Percentiles rank a stretch among this genome's conserved stretches.
phyloP scores from a whole-genome alignment of 2,797 vertebrate genomes.

The Gouania willdenowi region DNA sequence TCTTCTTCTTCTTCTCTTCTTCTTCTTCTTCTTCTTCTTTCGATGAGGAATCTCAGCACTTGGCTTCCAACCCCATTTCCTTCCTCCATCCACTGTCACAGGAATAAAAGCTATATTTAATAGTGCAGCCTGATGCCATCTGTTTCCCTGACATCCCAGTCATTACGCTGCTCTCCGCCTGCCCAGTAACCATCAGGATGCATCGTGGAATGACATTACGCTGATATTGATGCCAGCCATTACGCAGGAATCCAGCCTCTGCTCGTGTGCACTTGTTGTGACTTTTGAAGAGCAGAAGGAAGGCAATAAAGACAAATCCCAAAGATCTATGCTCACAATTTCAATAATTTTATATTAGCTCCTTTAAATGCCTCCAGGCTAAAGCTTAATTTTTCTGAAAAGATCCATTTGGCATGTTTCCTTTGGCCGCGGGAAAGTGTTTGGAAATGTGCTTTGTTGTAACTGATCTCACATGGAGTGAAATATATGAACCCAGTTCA shows the following conservation, averaged over 20 bases:
- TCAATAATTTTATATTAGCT: slow-evolving; percentile 76
- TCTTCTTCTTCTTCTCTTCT: too few species aligned
- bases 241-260: slow-evolving; percentile 62
- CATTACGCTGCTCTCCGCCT: slow-evolving; percentile 64
- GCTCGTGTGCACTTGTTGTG: slow-evolving; percentile 56
- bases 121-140: slow-evolving; percentile 60
- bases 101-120: slow-evolving; percentile 71
- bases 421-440: slow-evolving; percentile 37
- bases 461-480: slow-evolving; percentile 52
- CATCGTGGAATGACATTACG: slow-evolving; percentile 77
- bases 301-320: slow-evolving; percentile 73
- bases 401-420: slow-evolving; percentile 65
- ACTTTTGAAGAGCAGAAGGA: slow-evolving; percentile 51
- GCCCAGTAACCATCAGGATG: slow-evolving; percentile 69
- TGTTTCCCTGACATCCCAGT: slow-evolving; percentile 68
- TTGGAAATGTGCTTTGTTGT: slow-evolving; percentile 44
- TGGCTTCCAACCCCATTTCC: slow-evolving; percentile 14
- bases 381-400: slow-evolving; percentile 58
- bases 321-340: slow-evolving; percentile 73
- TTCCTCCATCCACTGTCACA: slow-evolving; percentile 43
- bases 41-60: slow-evolving; percentile 7
- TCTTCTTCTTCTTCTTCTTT: too few species aligned
- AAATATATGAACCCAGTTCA: too few species aligned
- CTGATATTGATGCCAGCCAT: slow-evolving; percentile 78
- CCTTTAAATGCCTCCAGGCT: slow-evolving; percentile 63